Base-by-base conservation (phyloP, 35 echinoderm and acorn worm species). In the Patiria miniata region DNA sequence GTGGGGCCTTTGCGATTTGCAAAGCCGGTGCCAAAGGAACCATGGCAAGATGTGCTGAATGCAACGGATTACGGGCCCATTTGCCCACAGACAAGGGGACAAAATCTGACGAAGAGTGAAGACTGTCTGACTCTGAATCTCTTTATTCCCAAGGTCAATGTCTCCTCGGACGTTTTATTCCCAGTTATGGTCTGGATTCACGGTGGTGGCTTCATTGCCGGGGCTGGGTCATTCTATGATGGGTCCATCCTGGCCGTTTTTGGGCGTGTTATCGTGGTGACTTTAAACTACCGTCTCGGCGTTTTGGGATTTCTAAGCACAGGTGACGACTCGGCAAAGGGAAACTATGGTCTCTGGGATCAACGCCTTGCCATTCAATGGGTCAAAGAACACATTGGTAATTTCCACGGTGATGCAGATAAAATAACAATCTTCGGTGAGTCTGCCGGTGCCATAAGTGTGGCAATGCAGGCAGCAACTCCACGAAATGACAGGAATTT, bases 321-420 rank as follows among this genome's bases (percentile, higher is more conserved):
- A 26, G 37, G 51, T 34, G 87, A 97, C 82, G 78, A 86, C 37
- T 39, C 37, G 52, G 86, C 90, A 10, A 18, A 47, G 0, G 94
- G 94, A 29, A 97, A 97, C 59, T 97, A 92, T 29, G 94, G 94
- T 8, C 68, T 97, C 0, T 56, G 92, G 59, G 94, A 97, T 69
- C 94, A 97, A 39, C 77, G 78, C 16, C 36, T 97, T 34, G 94
- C 94, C 2, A 32, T 92, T 1, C 73, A 77, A 9, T 97, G 94
- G 94, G 90, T 97, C 1, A 91, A 97, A 69, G 81, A 81, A 19
- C 92, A 97, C 83, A 92, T 92, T 21, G 78, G 81, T 0, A 28
- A 76, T 39, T 97, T 97, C 83, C 86, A 90, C 37, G 94, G 94
- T 73, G 90, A 93, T 44, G 77, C 82, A 36, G 69, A 86, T 44